phyloP scores from a whole-genome alignment of 2,113 vertebrate species.

The Plestiodon gilberti region DNA sequence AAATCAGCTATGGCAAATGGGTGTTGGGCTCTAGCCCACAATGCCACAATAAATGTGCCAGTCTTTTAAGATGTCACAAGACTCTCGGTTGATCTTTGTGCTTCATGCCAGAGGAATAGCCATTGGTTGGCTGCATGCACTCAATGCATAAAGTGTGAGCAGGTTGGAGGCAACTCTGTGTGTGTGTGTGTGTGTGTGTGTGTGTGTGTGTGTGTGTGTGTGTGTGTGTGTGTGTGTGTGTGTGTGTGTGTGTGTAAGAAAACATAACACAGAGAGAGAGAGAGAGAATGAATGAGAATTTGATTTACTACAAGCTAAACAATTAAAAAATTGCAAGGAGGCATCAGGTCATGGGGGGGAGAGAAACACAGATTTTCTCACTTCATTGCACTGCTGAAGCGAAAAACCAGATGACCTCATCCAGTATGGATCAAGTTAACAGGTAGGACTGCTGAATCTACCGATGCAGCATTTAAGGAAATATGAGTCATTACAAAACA shows the following conservation, averaged over 20 bases:
- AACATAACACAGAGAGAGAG: no score
- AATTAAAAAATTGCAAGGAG: background rate
- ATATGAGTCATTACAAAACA: background rate
- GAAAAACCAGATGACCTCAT: background rate
- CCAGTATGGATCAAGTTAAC: background rate
- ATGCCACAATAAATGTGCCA: background rate
- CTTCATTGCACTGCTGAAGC: background rate
- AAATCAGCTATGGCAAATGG: background rate
- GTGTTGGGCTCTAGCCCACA: background rate
- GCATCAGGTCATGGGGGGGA: no score
- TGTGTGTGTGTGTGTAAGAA: no score
- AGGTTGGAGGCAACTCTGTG: background rate
- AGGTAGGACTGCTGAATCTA: background rate
- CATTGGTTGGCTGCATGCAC: background rate
- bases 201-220: no score
- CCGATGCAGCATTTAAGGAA: background rate
- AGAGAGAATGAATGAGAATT: no score
- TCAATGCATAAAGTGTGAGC: background rate
- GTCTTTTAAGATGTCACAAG: no score
- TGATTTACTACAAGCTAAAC: no score
- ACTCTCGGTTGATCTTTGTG: background rate
- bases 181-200: no score
- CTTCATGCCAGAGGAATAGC: background rate
- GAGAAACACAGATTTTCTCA: no score
- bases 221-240: no score